These are phyloP conservation scores for Labia minor DNA, from an alignment of 2,888 invertebrate species.

Conservation along the genomic window DNA sequence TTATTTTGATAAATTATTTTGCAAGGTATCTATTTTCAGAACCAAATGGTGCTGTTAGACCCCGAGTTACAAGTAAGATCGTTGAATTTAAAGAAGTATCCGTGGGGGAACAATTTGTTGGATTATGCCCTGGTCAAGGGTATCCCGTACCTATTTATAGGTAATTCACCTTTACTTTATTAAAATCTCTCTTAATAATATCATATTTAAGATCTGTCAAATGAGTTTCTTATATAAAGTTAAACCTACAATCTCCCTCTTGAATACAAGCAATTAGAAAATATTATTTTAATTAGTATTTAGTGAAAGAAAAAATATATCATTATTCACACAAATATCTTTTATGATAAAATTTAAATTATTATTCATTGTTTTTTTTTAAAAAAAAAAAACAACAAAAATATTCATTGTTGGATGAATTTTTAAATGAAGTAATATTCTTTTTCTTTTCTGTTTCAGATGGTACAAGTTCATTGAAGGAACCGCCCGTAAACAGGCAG, in stretches of 20 bases:
- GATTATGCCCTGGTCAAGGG: conserved; percentile 60
- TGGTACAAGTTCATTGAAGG: conserved; percentile 92
- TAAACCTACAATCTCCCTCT: background rate
- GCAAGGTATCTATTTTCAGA: conserved; percentile 26
- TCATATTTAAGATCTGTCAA: conserved; percentile 8
- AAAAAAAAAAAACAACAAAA: background rate
- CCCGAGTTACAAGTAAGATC: conserved; percentile 29
- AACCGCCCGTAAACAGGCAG: conserved; percentile 74
- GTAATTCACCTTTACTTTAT: conserved; percentile 39
- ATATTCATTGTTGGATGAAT: background rate
- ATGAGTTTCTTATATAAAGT: conserved; percentile 4
- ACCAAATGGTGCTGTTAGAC: conserved; percentile 31
- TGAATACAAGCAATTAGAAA: background rate
- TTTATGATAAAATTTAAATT: background rate
- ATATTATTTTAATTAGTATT: background rate
- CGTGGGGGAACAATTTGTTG: conserved; percentile 28
- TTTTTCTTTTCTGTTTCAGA: conserved; percentile 50
- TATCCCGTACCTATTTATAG: conserved; percentile 64
- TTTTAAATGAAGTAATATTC: background rate
- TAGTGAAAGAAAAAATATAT: conserved; percentile 9
- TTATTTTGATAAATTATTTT: background rate
- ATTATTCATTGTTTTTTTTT: background rate
- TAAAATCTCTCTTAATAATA: background rate
- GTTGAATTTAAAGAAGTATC: conserved; percentile 29
- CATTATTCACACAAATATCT: conserved; percentile 3